Conservation (phyloP, 2,797 vertebrate genomes). For the Danio albolineatus region DNA sequence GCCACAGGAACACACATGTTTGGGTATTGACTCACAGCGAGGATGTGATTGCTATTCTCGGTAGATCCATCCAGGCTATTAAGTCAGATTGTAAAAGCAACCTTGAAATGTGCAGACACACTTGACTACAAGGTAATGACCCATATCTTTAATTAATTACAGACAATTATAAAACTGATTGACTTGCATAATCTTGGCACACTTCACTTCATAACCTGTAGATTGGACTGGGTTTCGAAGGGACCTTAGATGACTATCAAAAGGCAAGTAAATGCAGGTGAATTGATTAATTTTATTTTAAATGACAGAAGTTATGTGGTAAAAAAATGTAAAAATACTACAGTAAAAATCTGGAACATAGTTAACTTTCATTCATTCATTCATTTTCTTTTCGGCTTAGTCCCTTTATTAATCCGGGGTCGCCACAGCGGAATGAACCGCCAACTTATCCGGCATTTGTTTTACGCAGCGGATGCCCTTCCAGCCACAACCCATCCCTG, state of each 20-base stretch:
- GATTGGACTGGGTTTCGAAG: not conserved
- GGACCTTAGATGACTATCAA: not conserved
- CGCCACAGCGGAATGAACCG: too few relatives aligned
- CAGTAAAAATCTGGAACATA: too few relatives aligned
- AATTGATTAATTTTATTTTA: too few relatives aligned
- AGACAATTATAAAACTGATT: conserved; percentile 39
- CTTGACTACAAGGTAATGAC: conserved; percentile 28
- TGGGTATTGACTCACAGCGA: not conserved
- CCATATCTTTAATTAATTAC: conserved; percentile 44
- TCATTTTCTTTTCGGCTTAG: too few relatives aligned
- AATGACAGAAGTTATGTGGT: too few relatives aligned
- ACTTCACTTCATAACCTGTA: conserved; percentile 25
- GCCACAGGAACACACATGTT: conserved; percentile 3
- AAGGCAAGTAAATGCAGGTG: too few relatives aligned
- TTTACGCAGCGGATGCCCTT: too few relatives aligned
- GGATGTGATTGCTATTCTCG: conserved; percentile 43
- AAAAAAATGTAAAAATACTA: too few relatives aligned
- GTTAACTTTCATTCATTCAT: too few relatives aligned
- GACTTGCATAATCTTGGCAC: conserved; percentile 20
- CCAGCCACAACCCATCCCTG: too few relatives aligned
- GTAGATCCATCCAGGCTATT: conserved; percentile 33
- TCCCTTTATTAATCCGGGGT: too few relatives aligned
- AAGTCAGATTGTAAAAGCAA: conserved; percentile 37
- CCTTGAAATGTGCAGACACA: conserved; percentile 35
- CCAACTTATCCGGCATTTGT: too few relatives aligned